phyloP scores from a whole-genome alignment of 2,888 invertebrate genomes.

The Xylota sylvarum region DNA sequence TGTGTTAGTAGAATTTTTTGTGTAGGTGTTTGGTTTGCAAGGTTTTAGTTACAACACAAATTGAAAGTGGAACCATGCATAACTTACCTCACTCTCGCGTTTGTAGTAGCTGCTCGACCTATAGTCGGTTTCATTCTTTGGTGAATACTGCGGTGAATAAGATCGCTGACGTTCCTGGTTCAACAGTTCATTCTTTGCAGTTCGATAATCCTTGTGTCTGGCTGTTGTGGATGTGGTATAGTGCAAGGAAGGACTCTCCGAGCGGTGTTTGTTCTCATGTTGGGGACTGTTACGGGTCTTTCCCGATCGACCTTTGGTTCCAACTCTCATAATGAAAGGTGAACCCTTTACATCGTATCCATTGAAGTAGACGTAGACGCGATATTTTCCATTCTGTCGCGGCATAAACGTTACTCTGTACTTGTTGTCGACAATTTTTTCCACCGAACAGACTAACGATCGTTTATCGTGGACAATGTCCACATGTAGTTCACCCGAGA shows the following conservation, averaged over 20 bases:
- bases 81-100: conserved; percentile 84
- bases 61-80: conserved; percentile 32
- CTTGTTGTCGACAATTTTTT: conserved; percentile 91
- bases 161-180: conserved; percentile 82
- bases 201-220: conserved; percentile 83
- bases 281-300: conserved; percentile 86
- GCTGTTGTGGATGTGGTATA: conserved; percentile 83
- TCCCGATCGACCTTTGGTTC: conserved; percentile 88
- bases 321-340: conserved; percentile 94
- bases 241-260: conserved; percentile 85
- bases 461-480: conserved; percentile 96
- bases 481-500: conserved; percentile 93
- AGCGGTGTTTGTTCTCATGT: conserved; percentile 86
- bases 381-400: conserved; percentile 91
- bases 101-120: conserved; percentile 84
- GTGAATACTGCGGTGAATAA: conserved; percentile 84
- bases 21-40: conserved; percentile 59
- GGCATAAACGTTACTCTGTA: conserved; percentile 93
- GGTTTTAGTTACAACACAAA: conserved; percentile 57
- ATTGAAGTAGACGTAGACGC: conserved; percentile 96
- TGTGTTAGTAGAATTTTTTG: conserved; percentile 74
- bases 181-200: conserved; percentile 78
- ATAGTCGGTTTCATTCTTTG: conserved; percentile 83
- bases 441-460: conserved; percentile 93
- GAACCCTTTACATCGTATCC: conserved; percentile 94